A percentile compares a stretch with the other conserved stretches of the same genome.
Conservation (phyloP, 2,113 vertebrate species). For the Todiramphus saurophagus region DNA sequence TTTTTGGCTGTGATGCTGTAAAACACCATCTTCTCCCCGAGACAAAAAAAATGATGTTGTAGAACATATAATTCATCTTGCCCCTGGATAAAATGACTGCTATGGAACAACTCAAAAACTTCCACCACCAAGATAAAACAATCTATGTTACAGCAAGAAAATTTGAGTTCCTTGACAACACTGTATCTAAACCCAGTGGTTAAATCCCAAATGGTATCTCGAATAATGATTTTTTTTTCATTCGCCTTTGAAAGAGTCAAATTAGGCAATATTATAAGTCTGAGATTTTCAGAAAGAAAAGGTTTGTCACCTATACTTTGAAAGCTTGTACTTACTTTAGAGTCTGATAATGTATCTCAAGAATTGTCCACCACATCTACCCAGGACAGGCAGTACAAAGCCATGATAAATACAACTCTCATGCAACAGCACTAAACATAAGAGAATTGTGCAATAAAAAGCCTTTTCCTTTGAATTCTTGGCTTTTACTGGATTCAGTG, state of each 20-base stretch:
- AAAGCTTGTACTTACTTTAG: neutral
- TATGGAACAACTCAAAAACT: neutral
- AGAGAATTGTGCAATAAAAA: neutral
- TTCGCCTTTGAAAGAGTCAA: neutral
- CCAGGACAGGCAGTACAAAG: neutral
- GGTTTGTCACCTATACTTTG: neutral
- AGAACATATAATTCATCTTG: slow-evolving; percentile 15
- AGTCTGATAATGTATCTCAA: too few species aligned
- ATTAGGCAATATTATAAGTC: neutral
- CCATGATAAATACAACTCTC: too few species aligned
- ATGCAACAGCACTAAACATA: neutral
- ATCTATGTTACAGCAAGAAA: neutral
- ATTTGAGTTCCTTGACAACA: neutral
- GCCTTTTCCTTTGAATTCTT: neutral
- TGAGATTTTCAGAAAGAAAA: neutral
- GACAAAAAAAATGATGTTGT: neutral
- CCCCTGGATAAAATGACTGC: slow-evolving; percentile 2
- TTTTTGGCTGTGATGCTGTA: neutral
- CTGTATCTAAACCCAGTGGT: neutral
- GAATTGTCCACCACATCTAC: neutral
- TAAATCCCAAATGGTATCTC: neutral
- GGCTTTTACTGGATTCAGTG: neutral
- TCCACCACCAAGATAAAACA: neutral
- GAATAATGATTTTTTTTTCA: neutral
- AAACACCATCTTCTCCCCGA: neutral